Conservation (phyloP, 2,888 invertebrate species). For the Vesta saturnalis region DNA sequence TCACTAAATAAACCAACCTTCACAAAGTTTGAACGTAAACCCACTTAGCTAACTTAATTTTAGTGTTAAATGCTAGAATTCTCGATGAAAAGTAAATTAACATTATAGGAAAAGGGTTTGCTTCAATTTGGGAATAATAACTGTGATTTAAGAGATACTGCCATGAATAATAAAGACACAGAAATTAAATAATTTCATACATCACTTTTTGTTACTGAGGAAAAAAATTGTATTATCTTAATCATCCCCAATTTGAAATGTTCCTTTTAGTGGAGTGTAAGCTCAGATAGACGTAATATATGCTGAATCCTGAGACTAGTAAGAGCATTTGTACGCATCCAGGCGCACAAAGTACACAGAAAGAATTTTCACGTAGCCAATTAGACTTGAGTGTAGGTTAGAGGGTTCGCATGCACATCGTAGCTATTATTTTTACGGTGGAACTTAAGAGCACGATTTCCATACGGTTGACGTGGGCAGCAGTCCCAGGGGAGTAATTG, state of each 20-base stretch:
- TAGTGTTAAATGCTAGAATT: slow-evolving; percentile 18
- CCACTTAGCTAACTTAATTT: slow-evolving; percentile 22
- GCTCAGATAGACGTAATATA: slow-evolving; percentile 33
- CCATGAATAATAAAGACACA: too few relatives aligned
- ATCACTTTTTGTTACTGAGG: too few relatives aligned
- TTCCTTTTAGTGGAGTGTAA: slow-evolving; percentile 18
- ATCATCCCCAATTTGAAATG: slow-evolving; percentile 27
- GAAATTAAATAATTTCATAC: too few relatives aligned
- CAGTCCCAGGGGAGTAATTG: slow-evolving; percentile 36
- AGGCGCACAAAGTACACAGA: slow-evolving; percentile 28
- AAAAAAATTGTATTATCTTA: slow-evolving; percentile 27
- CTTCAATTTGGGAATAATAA: slow-evolving; percentile 11
- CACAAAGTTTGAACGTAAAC: slow-evolving; percentile 10
- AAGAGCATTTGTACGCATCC: slow-evolving; percentile 31
- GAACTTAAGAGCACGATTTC: slow-evolving; percentile 42
- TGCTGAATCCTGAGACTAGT: slow-evolving; percentile 31
- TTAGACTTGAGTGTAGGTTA: slow-evolving; percentile 38
- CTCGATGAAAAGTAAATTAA: slow-evolving; percentile 15
- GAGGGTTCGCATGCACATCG: slow-evolving; percentile 37
- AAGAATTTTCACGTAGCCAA: slow-evolving; percentile 43
- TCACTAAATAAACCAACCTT: slow-evolving; percentile 16
- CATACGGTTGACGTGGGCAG: slow-evolving; percentile 42
- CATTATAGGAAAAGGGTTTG: slow-evolving; percentile 10
- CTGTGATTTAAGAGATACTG: slow-evolving; percentile 6
- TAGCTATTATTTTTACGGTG: slow-evolving; percentile 44